Evolutionary conservation across 2,888 invertebrate genomes (phyloP).

Genomic region (Conops quadrifasciatus): DNA sequence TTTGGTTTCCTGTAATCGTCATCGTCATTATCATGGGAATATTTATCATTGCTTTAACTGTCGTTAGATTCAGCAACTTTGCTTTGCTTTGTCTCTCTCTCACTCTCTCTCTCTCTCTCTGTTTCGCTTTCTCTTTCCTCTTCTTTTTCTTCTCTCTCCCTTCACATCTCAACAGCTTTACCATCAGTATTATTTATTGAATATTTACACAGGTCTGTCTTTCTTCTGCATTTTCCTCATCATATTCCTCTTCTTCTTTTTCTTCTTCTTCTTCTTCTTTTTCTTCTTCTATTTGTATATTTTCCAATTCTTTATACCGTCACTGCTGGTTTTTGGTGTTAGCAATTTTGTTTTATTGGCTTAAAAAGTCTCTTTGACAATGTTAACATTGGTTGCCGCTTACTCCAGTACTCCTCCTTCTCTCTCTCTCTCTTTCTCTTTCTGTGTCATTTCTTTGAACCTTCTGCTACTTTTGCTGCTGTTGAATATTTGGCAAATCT

Average conservation of each 20-base stretch:
- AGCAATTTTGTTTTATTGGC: slow-evolving; percentile 40
- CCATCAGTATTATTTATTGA: too few species aligned
- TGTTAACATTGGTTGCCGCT: slow-evolving; percentile 23
- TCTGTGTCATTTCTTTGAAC: not conserved
- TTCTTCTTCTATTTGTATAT: not conserved
- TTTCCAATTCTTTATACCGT: slow-evolving; percentile 13
- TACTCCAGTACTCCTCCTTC: not conserved
- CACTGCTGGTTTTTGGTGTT: slow-evolving; percentile 22
- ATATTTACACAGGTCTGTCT: too few species aligned
- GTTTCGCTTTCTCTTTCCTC: not conserved
- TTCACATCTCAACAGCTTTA: too few species aligned
- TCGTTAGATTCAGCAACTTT: too few species aligned
- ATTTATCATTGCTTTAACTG: too few species aligned
- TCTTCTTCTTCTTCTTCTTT: not conserved
- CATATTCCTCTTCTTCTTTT: not conserved
- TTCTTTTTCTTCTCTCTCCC: not conserved
- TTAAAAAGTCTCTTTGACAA: slow-evolving; percentile 35
- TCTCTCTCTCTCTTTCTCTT: not conserved
- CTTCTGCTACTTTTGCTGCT: too few species aligned
- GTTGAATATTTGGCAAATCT: not conserved
- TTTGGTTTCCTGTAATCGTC: too few species aligned
- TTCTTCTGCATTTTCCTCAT: not conserved
- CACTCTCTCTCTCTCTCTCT: too few species aligned
- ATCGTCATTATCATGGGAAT: too few species aligned
- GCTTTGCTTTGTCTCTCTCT: too few species aligned